Evolutionary conservation across 2,888 invertebrate species (phyloP), one percentile per base, ranked within the genome.

Genomic region (Anodontia alba): DNA sequence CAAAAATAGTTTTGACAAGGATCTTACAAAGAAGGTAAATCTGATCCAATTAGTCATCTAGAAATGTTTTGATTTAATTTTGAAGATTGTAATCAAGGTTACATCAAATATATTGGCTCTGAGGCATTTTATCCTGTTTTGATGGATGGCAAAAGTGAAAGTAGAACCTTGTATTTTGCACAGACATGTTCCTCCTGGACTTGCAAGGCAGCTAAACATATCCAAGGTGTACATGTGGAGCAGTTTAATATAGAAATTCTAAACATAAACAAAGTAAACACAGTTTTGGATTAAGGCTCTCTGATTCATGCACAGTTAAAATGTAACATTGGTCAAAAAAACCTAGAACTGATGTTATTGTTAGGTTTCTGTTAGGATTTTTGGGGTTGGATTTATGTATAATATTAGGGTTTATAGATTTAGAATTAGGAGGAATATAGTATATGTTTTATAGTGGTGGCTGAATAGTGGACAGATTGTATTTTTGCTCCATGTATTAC

Each of bases 1-100:
- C 62, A 62, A 62, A 62, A 62, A 62, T 33, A 33, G 33, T 31
- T 62, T 57, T 62, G 10, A 10, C 33, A 54, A 62, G 62, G 62
- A 62, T 33, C 31, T 12, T 8, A 10, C 33, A 31, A 62, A 33
- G 33, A 62, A 62, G 62, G 62, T 62, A 62, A 33, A 17, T 17
- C 17, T 33, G 33, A 31, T 33, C 12, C 31, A 62, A 62, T 62
- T 62, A 62, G 62, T 62, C 62, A 62, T 62, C 29, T 33, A 20
- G 33, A 10, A 33, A 31, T 33, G 62, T 33, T 62, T 62, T 62
- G 62, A 33, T 62, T 31, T 62, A 33, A 33, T 62, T 20, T 20
- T 31, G 10, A 33, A 23, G 7, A 7, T 1, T 62, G 62, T 62
- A 10, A 33, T 7, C 15, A 20, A 33, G 2, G 33, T 62, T 5